phyloP scores from a whole-genome alignment of 2,888 invertebrate species.

The Drosophila histrio region DNA sequence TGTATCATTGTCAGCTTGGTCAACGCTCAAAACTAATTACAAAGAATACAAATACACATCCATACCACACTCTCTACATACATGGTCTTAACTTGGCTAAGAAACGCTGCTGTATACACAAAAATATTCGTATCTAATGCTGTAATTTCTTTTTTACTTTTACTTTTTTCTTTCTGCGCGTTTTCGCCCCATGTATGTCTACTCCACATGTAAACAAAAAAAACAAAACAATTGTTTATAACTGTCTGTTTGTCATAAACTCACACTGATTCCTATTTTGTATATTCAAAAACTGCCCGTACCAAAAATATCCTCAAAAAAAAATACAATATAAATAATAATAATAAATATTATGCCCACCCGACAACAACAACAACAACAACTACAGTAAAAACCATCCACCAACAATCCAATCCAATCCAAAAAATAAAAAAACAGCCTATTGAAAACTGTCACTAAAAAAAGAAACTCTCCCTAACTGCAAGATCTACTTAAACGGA shows the following conservation, averaged over 20 bases:
- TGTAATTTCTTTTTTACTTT: conserved; percentile 80
- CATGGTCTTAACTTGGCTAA: conserved; percentile 27
- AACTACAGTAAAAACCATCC: conserved; percentile 9
- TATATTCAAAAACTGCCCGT: conserved; percentile 65
- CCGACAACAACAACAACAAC: conserved; percentile 50
- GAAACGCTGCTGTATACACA: conserved; percentile 14
- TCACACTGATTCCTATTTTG: conserved; percentile 60
- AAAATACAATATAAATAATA: conserved; percentile 18
- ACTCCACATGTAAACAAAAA: conserved; percentile 49
- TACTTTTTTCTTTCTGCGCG: conserved; percentile 74
- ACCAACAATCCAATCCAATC: conserved; percentile 40
- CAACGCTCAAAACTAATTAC: conserved; percentile 47
- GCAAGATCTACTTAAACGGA: conserved; percentile 46
- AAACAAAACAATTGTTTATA: conserved; percentile 32
- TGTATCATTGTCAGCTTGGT: conserved; percentile 36
- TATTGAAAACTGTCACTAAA: conserved; percentile 72
- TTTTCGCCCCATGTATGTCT: conserved; percentile 68
- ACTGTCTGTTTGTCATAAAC: conserved; percentile 65
- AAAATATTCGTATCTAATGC: conserved; percentile 81
- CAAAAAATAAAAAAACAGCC: conserved; percentile 62
- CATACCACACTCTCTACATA: conserved; percentile 15
- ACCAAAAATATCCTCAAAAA: conserved; percentile 59
- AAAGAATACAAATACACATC: conserved; percentile 21
- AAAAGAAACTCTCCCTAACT: conserved; percentile 50
- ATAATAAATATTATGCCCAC: conserved; percentile 36